Evolutionary conservation across 2,888 invertebrate species (phyloP), one percentile per base, ranked within the genome.

Genomic region (Trachelus iudaicus): DNA sequence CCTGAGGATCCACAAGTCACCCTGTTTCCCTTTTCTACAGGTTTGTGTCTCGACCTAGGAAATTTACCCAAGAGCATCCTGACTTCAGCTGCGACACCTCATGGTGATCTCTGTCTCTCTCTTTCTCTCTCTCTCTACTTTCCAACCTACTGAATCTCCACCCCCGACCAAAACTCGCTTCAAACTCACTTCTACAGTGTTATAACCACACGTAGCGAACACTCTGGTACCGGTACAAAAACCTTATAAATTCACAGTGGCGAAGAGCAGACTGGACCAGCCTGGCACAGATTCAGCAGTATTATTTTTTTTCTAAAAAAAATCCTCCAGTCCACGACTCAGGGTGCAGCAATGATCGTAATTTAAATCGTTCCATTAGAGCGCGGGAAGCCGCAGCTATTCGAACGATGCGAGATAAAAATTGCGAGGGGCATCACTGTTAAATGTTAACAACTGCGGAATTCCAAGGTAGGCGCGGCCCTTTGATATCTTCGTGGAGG

Each of bases 361-460:
- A 79, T 82, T 81, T 79, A 79, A 84, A 84, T 82, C 82, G 81
- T 78, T 78, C 79, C 78, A 78, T 85, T 82, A 82, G 76, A 77
- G 78, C 69, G 34, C 73, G 37, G n/a, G 71, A 31, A 69, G 34
- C n/a, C 73, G 31, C 79, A 76, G 76, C 73, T 69, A 78, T 78
- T 69, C 78, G 71, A 73, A 80, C 76, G 79, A 80, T 80, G 83
- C 77, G 80, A 81, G 81, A 83, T 82, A 84, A 84, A 85, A 85
- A 84, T 85, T 80, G 82, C 82, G 81, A 79, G 80, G 81, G 82
- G 84, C 82, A 86, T 87, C 84, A 82, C 83, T 84, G 84, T 85
- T 87, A 85, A 87, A 86, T 88, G 87, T 88, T 88, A 87, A 88
- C 87, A 87, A 88, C 85, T 85, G 83, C 81, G 84, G 87, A 85